These are phyloP conservation scores for Prionailurus viverrinus DNA, from an alignment of 2,113 vertebrate species.

Conservation along the genomic window DNA sequence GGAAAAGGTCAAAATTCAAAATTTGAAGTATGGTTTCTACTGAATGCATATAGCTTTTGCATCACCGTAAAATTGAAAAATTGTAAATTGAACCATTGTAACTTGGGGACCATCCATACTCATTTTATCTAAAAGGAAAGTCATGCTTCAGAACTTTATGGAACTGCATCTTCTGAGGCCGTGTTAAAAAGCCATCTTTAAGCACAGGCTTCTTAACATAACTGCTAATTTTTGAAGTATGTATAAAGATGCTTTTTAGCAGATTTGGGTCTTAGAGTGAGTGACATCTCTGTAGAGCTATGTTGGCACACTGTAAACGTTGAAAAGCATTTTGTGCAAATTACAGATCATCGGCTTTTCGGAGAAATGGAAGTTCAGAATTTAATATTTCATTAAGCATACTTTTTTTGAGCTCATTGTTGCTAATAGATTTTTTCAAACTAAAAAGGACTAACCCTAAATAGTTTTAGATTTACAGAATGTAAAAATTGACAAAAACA, in stretches of 20 bases:
- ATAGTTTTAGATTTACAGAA: not conserved
- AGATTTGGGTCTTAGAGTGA: not conserved
- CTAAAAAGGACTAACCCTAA: not conserved
- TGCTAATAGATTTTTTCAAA: not conserved
- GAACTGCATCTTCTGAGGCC: not conserved
- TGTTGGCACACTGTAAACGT: not conserved
- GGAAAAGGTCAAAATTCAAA: not conserved
- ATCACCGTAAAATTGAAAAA: not conserved
- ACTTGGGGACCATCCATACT: not conserved
- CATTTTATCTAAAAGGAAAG: conserved; percentile 29
- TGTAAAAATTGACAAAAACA: not conserved
- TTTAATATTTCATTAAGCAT: not conserved
- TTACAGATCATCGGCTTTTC: not conserved
- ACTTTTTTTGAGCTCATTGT: not conserved
- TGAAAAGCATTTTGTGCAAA: conserved; percentile 51
- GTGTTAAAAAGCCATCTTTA: not conserved
- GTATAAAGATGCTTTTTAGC: not conserved
- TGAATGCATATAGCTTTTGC: not conserved
- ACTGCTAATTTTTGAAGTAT: not conserved
- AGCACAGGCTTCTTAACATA: not conserved
- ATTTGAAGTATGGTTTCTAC: not conserved
- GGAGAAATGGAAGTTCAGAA: not conserved
- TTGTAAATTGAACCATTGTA: not conserved
- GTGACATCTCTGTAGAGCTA: not conserved
- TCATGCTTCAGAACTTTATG: not conserved